Percentiles rank a stretch among this genome's conserved stretches.
Evolutionary conservation across 1,140 invertebrate species (phyloP).

Genomic region (Zaprionus nigranus): DNA sequence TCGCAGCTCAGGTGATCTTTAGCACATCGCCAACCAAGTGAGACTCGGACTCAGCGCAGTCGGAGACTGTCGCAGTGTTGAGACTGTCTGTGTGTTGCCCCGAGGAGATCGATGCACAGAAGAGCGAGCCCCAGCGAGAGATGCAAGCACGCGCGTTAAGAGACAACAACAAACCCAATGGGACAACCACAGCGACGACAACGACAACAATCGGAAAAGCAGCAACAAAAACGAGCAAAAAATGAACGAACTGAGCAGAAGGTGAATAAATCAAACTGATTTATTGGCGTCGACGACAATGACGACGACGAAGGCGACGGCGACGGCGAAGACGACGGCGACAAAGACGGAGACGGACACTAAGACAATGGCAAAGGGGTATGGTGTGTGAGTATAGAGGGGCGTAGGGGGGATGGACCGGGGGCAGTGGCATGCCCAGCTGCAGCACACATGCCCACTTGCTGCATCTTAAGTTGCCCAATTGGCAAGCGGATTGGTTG

Average conservation of each 20-base stretch:
- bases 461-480: slow-evolving; percentile 33
- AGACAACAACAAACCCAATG: slow-evolving; percentile 52
- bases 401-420: slow-evolving; percentile 30
- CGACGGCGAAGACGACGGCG: slow-evolving; percentile 43
- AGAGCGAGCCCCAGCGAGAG: slow-evolving; percentile 43
- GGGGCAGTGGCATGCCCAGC: slow-evolving; percentile 24
- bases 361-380: slow-evolving; percentile 52
- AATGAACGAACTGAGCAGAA: slow-evolving; percentile 33
- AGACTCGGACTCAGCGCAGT: slow-evolving; percentile 2
- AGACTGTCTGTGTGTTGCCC: background rate
- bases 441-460: slow-evolving; percentile 46
- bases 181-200: slow-evolving; percentile 37
- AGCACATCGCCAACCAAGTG: slow-evolving; percentile 27
- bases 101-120: slow-evolving; percentile 38
- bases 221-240: slow-evolving; percentile 17
- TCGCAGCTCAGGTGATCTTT: slow-evolving; percentile 55
- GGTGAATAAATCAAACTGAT: slow-evolving; percentile 81
- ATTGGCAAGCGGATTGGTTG: slow-evolving; percentile 19
- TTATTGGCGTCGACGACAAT: slow-evolving; percentile 71
- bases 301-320: slow-evolving; percentile 49
- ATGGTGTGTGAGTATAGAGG: slow-evolving; percentile 9
- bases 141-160: slow-evolving; percentile 69
- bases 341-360: slow-evolving; percentile 8
- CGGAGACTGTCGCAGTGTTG: background rate
- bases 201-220: slow-evolving; percentile 67